Percentiles rank a stretch among this genome's conserved stretches.
Conservation (phyloP, 1,140 invertebrate species). For the Diorhabda elongata region DNA sequence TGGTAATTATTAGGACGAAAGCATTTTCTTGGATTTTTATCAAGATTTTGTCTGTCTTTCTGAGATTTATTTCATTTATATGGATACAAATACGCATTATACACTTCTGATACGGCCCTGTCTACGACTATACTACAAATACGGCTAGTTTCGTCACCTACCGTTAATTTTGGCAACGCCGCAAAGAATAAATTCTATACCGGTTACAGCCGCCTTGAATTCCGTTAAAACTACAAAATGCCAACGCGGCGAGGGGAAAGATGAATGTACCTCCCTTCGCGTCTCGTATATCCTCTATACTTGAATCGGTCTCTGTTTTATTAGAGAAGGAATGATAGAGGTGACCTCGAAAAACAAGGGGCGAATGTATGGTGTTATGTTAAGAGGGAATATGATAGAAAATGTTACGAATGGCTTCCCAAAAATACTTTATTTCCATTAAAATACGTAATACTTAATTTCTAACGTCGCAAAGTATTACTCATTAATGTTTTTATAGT, state of each 20-base stretch:
- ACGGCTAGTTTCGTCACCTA: no score
- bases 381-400: neutral
- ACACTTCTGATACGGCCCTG: no score
- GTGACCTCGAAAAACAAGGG: conserved; percentile 1
- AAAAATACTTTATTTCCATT: neutral
- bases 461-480: no score
- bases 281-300: neutral
- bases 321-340: neutral
- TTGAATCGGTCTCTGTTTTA: neutral
- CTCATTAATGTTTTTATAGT: no score
- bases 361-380: neutral
- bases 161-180: neutral
- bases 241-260: neutral
- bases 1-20: no score
- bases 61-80: no score
- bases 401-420: neutral
- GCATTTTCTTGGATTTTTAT: no score
- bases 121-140: no score
- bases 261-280: neutral
- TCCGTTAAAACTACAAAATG: conserved; percentile 2
- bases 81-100: no score
- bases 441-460: neutral
- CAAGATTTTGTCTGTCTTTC: no score
- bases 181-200: neutral
- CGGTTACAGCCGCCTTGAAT: neutral